phyloP scores from a whole-genome alignment of 2,888 invertebrate species.

The Acanthacorydalis orientalis region DNA sequence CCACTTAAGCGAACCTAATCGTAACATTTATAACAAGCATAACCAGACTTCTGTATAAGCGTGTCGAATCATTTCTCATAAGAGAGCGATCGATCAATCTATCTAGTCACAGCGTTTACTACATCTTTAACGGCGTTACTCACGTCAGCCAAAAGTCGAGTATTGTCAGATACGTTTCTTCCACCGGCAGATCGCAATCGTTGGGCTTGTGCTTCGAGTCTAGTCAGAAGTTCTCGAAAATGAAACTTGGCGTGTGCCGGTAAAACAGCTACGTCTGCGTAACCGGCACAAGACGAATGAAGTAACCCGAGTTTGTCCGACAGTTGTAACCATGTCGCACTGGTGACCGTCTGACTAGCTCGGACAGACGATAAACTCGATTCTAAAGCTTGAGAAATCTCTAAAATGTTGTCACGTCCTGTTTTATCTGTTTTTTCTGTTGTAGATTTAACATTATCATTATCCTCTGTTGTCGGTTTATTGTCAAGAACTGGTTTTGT shows the following conservation, averaged over 20 bases:
- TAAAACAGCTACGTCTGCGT: conserved; percentile 59
- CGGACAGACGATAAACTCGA: conserved; percentile 42
- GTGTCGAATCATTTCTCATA: too few species aligned
- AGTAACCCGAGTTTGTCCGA: conserved; percentile 69
- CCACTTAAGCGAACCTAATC: not conserved
- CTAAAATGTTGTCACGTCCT: conserved; percentile 38
- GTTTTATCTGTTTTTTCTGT: conserved; percentile 18
- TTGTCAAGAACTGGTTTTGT: conserved; percentile 28
- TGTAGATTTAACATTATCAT: conserved; percentile 21
- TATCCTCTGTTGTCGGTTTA: conserved; percentile 24
- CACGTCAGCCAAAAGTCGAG: conserved; percentile 51
- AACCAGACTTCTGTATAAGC: not conserved
- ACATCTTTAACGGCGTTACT: conserved; percentile 56
- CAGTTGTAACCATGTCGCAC: conserved; percentile 61
- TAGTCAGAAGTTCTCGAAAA: conserved; percentile 56
- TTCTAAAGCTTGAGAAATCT: conserved; percentile 47
- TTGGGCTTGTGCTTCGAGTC: conserved; percentile 51
- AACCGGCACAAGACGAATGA: conserved; percentile 66
- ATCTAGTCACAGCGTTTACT: conserved; percentile 56
- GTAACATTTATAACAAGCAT: not conserved
- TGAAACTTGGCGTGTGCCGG: conserved; percentile 80
- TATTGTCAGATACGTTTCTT: conserved; percentile 49
- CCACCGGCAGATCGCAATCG: conserved; percentile 51
- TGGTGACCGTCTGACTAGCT: conserved; percentile 32
- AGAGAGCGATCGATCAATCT: conserved; percentile 10